Evolutionary conservation across 2,888 invertebrate genomes (phyloP).

Genomic region (Acanthoscelides obtectus): DNA sequence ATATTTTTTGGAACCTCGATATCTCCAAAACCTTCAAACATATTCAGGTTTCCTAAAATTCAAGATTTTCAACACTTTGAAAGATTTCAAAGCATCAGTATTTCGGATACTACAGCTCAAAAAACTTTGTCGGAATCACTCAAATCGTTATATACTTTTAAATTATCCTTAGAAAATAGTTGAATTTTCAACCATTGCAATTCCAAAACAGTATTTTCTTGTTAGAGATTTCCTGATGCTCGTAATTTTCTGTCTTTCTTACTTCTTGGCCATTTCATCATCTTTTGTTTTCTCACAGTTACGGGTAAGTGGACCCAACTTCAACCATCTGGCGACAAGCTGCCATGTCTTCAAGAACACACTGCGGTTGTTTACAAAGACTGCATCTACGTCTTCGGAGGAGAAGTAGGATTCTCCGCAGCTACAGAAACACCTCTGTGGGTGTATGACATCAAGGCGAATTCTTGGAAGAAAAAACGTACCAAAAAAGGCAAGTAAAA

Average conservation of each 20-base stretch:
- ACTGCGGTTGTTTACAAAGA: slow-evolving; percentile 73
- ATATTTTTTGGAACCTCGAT: too few relatives aligned
- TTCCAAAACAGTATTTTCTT: not conserved
- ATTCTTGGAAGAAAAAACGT: slow-evolving; percentile 58
- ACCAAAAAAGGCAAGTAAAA: slow-evolving; percentile 49
- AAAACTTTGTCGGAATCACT: too few relatives aligned
- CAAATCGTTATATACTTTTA: too few relatives aligned
- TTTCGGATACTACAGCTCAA: too few relatives aligned
- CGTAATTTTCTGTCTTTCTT: too few relatives aligned
- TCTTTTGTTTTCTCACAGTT: slow-evolving; percentile 50
- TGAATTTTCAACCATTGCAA: not conserved
- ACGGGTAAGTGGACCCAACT: slow-evolving; percentile 72
- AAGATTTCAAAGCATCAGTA: too few relatives aligned
- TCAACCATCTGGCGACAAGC: slow-evolving; percentile 63
- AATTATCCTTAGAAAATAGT: too few relatives aligned
- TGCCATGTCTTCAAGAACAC: slow-evolving; percentile 82
- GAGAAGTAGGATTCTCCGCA: slow-evolving; percentile 74
- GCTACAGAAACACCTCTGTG: slow-evolving; percentile 79
- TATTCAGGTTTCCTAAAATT: too few relatives aligned
- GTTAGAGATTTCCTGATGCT: not conserved
- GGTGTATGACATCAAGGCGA: slow-evolving; percentile 68
- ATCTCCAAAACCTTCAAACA: too few relatives aligned
- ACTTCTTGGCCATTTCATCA: not conserved
- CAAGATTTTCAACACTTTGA: too few relatives aligned
- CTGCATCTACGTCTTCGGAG: slow-evolving; percentile 79